Percentiles rank a stretch among this genome's conserved stretches.
These are phyloP conservation scores for Nyctibius grandis DNA, from an alignment of 2,797 vertebrate species.

Conservation along the genomic window DNA sequence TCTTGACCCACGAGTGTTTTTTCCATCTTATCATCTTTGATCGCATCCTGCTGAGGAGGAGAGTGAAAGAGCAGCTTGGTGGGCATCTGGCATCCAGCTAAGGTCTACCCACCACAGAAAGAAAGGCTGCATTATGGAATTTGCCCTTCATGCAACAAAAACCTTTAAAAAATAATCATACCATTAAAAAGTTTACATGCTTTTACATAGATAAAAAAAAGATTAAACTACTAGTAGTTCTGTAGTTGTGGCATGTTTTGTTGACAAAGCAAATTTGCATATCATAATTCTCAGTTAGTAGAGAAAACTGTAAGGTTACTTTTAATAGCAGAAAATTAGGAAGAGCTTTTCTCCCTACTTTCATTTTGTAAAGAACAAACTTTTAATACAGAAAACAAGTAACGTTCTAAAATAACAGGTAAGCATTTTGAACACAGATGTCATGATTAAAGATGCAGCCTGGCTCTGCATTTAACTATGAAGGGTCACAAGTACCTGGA, in stretches of 20 bases:
- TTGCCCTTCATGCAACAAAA: neutral
- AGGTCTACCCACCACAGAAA: no score
- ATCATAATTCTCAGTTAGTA: neutral
- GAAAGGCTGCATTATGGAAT: neutral
- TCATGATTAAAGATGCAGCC: neutral
- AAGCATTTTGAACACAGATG: neutral
- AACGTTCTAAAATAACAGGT: neutral
- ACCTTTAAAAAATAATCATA: neutral
- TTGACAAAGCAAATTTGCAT: neutral
- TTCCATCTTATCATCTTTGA: no score
- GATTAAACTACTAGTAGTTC: neutral
- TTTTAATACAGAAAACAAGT: neutral
- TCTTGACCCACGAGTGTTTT: no score
- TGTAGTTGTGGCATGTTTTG: neutral
- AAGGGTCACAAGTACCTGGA: neutral
- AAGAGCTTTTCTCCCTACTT: neutral
- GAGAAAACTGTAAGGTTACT: neutral
- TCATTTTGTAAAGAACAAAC: neutral
- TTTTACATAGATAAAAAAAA: neutral
- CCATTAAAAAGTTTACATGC: neutral
- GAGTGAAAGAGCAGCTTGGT: no score
- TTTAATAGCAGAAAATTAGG: neutral
- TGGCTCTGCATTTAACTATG: neutral
- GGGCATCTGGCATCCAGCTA: no score
- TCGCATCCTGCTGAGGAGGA: no score